Evolutionary conservation across 2,888 invertebrate genomes (phyloP).

Genomic region (Campoletis raptor): DNA sequence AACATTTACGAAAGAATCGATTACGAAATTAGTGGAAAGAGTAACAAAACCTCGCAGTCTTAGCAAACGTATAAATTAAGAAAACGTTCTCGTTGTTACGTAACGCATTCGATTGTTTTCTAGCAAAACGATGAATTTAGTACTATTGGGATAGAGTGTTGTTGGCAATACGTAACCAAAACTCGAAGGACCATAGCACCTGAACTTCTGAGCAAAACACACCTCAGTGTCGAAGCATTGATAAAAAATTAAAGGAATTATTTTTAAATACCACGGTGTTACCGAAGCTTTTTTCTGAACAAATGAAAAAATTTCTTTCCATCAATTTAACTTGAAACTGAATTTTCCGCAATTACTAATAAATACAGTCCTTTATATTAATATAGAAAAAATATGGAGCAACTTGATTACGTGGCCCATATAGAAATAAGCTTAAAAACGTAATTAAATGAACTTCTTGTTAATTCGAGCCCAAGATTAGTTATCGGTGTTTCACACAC

Average conservation of each 20-base stretch:
- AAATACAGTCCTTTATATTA: no score
- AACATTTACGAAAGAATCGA: neutral
- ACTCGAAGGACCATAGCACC: neutral
- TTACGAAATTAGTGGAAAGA: neutral
- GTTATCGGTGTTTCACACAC: neutral
- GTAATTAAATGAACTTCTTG: neutral
- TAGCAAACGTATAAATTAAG: neutral
- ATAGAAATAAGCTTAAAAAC: neutral
- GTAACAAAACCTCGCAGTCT: neutral
- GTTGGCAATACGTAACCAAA: neutral
- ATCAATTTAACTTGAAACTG: no score
- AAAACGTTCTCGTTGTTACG: neutral
- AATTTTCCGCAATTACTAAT: no score
- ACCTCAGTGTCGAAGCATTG: no score
- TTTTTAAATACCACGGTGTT: neutral
- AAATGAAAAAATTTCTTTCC: neutral
- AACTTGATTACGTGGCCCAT: neutral
- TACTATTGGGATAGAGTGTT: neutral
- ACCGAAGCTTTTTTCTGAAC: neutral
- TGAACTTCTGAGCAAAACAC: no score
- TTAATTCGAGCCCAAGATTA: neutral
- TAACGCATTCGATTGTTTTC: conserved; percentile 10
- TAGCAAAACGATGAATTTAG: neutral
- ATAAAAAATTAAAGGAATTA: neutral
- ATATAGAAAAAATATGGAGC: neutral